Evolutionary conservation across 2,888 invertebrate genomes (phyloP).

Genomic region (Eupithecia tripunctaria): DNA sequence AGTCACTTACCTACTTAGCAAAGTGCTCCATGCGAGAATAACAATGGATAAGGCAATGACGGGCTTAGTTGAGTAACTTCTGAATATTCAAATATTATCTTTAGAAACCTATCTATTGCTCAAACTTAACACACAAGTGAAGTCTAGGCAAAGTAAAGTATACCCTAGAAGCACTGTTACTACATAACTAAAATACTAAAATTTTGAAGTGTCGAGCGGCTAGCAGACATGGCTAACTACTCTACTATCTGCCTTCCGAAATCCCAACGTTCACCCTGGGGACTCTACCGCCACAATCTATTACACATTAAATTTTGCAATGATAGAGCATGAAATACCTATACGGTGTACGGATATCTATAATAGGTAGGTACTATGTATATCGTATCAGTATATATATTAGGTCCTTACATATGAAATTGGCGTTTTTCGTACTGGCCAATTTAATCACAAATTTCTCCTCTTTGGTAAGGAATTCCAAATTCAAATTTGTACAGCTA

Average conservation of each 20-base stretch:
- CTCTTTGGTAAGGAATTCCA: too few species aligned
- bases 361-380: too few species aligned
- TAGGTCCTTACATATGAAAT: too few species aligned
- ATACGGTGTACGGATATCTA: too few species aligned
- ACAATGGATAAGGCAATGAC: slow-evolving; percentile 31
- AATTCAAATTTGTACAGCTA: too few species aligned
- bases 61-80: not conserved
- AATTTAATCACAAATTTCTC: too few species aligned
- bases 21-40: slow-evolving; percentile 40
- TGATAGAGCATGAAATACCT: too few species aligned
- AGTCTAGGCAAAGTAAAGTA: not conserved
- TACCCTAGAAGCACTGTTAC: too few species aligned
- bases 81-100: not conserved
- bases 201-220: not conserved
- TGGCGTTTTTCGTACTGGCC: too few species aligned
- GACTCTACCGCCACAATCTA: not conserved
- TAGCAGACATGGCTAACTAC: not conserved
- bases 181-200: not conserved
- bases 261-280: not conserved
- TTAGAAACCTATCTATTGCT: not conserved
- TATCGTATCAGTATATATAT: too few species aligned
- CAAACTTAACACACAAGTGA: not conserved
- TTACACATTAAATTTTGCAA: not conserved
- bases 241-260: not conserved
- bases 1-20: slow-evolving; percentile 27